phyloP scores from a whole-genome alignment of 2,797 vertebrate genomes.

The Tiaroga cobitis region DNA sequence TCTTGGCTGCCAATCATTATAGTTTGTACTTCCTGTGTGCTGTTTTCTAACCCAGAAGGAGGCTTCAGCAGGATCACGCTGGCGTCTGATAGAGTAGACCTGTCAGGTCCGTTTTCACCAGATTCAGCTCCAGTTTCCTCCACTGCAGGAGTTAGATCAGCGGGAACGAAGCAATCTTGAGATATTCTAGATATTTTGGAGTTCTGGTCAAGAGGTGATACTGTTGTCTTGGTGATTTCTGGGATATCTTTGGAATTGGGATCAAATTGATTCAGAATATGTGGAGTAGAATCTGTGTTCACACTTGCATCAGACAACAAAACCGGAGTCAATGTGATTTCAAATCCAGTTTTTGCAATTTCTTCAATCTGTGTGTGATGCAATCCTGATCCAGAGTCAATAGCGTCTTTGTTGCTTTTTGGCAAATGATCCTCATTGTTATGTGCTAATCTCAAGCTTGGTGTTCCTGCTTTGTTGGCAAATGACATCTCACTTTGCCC shows the following conservation, averaged over 20 bases:
- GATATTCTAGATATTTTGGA: neutral
- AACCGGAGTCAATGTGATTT: conserved; percentile 35
- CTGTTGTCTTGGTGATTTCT: neutral
- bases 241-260: neutral
- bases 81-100: neutral
- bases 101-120: neutral
- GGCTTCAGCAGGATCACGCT: conserved; percentile 41
- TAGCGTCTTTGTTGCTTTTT: neutral
- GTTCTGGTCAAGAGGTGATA: neutral
- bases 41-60: conserved; percentile 42
- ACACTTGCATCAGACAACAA: neutral
- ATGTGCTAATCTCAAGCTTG: neutral
- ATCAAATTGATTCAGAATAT: neutral
- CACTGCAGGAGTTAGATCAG: neutral
- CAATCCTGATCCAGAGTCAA: neutral
- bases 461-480: conserved; percentile 4
- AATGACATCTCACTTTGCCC: conserved; percentile 26
- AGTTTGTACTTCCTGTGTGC: conserved; percentile 10
- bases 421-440: neutral
- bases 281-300: conserved; percentile 17
- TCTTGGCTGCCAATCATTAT: conserved; percentile 52
- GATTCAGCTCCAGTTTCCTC: neutral
- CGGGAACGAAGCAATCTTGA: neutral
- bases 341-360: conserved; percentile 7
- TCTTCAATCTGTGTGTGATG: neutral